Evolutionary conservation across 2,113 vertebrate genomes (phyloP), one percentile per base, ranked within the genome.

Genomic region (Lasiurus borealis): DNA sequence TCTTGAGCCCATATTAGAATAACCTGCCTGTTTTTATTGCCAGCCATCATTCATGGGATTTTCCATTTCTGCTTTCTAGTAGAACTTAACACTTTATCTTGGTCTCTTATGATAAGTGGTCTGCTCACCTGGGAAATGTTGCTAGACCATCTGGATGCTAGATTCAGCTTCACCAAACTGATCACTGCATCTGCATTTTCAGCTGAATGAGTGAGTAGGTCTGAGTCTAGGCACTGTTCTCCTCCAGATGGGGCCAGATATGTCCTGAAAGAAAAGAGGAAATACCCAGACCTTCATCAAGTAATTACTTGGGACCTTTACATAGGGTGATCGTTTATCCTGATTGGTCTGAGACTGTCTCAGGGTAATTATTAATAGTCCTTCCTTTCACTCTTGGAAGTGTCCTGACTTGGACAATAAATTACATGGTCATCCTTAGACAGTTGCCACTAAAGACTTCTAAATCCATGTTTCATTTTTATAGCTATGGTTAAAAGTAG

Each of bases 401-500:
- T 78, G 13, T 84, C 46, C n/a, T 93, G 23, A 21, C 72, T 90
- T 71, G 46, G 23, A 77, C 34, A 78, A 69, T 25, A 62, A 89
- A 85, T 77, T 83, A 71, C 12, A 46, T 21, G 18, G 36, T 72
- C 46, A 59, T 12, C 54, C 23, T 80, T 31, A 11, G 34, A 31
- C 19, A 87, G 25, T 72, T 27, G 15, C 68, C 72, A 68, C 75
- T 19, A 64, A 86, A 64, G 29, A 57, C 15, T 77, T 83, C 46
- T 66, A 90, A 72, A 72, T 50, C 31, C 21, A 73, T 27, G 5
- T 80, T 95, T 93, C n/a, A 88, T 46, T 93, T 72, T 88, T 93
- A 84, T 25, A 80, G 54, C 31, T 76, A 69, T 12, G 71, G 36
- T 40, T 86, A 81, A 87, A 71, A 83, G 6, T 59, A 4, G 57